Percentiles rank a stretch among this genome's conserved stretches.
Conservation (phyloP, 1,140 invertebrate species). For the Diorhabda elongata region DNA sequence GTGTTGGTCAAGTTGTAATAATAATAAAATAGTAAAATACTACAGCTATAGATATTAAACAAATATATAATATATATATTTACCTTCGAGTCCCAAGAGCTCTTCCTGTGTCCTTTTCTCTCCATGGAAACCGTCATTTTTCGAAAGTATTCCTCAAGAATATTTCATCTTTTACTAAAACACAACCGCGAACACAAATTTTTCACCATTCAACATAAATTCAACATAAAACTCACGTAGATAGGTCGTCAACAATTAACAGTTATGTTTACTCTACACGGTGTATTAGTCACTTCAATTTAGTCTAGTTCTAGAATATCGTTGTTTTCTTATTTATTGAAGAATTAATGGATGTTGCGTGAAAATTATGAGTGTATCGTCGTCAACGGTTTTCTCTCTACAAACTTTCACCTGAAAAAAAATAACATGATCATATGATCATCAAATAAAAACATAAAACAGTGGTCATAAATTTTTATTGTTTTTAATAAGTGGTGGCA, state of each 20-base stretch:
- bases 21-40: no score
- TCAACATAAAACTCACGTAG: not conserved
- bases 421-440: not conserved
- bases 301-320: not conserved
- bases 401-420: not conserved
- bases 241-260: not conserved
- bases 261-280: not conserved
- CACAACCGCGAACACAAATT: constrained; percentile 5
- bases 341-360: not conserved
- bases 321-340: not conserved
- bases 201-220: constrained; percentile 8
- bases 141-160: not conserved
- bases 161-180: constrained; percentile 2
- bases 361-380: not conserved
- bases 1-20: no score
- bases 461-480: no score
- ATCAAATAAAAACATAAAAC: no score
- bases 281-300: not conserved
- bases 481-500: no score
- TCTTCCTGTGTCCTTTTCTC: constrained; percentile 35
- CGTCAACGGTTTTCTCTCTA: not conserved
- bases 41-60: no score
- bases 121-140: constrained; percentile 41
- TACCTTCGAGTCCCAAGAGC: constrained; percentile 42
- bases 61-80: constrained; percentile 9